Conservation (phyloP, 2,888 invertebrate species). For the Mythimna ferrago region DNA sequence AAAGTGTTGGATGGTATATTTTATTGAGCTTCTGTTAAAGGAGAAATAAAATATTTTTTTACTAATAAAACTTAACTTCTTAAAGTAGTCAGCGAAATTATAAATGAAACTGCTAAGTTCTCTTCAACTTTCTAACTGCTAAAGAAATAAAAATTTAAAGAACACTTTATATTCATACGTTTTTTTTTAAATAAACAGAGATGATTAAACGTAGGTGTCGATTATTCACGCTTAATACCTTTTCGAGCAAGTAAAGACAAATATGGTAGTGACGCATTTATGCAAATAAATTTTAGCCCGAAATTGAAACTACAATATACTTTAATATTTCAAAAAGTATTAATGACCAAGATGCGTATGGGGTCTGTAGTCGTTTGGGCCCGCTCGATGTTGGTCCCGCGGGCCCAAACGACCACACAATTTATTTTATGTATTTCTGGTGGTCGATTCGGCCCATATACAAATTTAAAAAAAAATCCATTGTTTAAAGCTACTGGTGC, state of each 20-base stretch:
- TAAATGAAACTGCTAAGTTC: not conserved
- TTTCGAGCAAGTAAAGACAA: constrained; percentile 14
- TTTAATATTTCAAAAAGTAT: not conserved
- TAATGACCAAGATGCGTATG: constrained; percentile 16
- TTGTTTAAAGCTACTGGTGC: too few species aligned
- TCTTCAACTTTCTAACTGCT: constrained; percentile 20
- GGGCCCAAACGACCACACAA: too few species aligned
- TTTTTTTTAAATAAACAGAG: constrained; percentile 18
- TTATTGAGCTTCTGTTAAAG: not conserved
- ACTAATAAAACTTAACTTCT: not conserved
- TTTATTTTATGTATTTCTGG: too few species aligned
- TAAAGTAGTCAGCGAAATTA: not conserved
- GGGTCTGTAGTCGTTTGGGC: too few species aligned
- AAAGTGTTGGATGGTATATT: constrained; percentile 10
- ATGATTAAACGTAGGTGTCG: constrained; percentile 38
- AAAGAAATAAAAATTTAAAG: not conserved
- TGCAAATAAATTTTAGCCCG: constrained; percentile 35
- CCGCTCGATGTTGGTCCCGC: too few species aligned
- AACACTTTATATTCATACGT: not conserved
- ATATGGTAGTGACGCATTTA: constrained; percentile 17
- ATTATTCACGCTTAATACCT: constrained; percentile 35
- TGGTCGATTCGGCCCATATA: too few species aligned
- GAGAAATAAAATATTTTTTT: not conserved
- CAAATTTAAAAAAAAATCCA: too few species aligned
- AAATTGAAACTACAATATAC: constrained; percentile 41